A percentile compares a stretch with the other conserved stretches of the same genome.
These are phyloP conservation scores for Cercopithecus petaurista DNA, from an alignment of 2,797 vertebrate species.

Conservation along the genomic window DNA sequence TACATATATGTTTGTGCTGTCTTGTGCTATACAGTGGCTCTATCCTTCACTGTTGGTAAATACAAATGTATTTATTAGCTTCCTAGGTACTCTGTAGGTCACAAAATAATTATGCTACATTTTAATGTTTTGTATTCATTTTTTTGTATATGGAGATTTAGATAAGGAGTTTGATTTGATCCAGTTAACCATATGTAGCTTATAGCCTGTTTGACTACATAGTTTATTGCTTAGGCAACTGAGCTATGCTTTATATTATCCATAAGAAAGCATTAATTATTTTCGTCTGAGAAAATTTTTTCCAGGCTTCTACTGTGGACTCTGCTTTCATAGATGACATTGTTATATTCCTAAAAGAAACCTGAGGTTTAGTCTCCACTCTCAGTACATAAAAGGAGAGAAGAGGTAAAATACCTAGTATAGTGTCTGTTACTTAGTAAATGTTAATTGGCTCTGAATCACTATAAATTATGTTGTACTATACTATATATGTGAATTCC, in stretches of 20 bases:
- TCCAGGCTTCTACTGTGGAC: not conserved
- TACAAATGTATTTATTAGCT: not conserved
- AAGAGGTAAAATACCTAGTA: not conserved
- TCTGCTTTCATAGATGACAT: not conserved
- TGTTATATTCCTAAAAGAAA: conserved; percentile 14
- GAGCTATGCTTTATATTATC: not conserved
- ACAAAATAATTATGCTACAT: not conserved
- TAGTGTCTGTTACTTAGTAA: not conserved
- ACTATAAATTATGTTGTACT: not conserved
- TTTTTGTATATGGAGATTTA: not conserved
- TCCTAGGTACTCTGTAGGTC: not conserved
- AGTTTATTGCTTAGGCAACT: not conserved
- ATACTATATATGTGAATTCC: not conserved
- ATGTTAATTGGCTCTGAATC: not conserved
- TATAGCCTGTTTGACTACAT: not conserved
- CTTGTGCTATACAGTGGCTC: not conserved
- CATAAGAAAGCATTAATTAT: not conserved
- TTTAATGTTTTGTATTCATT: not conserved
- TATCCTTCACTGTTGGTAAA: not conserved
- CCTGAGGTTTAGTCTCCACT: not conserved
- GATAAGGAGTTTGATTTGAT: not conserved
- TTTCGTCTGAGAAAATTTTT: not conserved
- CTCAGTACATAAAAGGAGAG: not conserved
- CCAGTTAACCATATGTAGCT: not conserved
- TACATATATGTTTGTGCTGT: not conserved